Percentiles rank a stretch among this genome's conserved stretches.
Evolutionary conservation across 2,113 vertebrate genomes (phyloP).

Genomic region (Benitochromis conjunctus): DNA sequence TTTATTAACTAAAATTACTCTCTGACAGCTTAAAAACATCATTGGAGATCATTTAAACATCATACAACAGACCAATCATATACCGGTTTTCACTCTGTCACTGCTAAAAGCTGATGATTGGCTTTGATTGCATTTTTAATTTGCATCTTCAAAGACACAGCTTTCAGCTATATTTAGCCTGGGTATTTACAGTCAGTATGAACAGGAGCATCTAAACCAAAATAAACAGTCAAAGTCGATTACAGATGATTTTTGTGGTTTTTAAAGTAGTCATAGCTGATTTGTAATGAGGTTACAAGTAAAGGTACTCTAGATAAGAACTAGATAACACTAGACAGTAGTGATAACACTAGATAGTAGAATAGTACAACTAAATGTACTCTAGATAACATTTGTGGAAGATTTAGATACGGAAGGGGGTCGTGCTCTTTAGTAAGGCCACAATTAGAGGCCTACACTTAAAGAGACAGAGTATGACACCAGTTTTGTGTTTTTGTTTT

Average conservation of each 20-base stretch:
- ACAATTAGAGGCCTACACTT: background rate
- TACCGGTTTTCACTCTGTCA: background rate
- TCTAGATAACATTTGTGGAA: background rate
- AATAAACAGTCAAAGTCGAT: background rate
- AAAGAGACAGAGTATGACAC: background rate
- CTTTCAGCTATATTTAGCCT: constrained; percentile 1
- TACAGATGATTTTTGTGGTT: background rate
- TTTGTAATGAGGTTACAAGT: background rate
- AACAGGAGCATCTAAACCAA: background rate
- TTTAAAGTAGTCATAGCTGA: background rate
- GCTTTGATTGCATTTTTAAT: background rate
- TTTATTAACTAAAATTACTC: background rate
- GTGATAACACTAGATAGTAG: background rate
- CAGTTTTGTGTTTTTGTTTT: background rate
- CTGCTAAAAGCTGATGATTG: background rate
- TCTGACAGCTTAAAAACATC: background rate
- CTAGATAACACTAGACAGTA: background rate
- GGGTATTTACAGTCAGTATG: constrained; percentile 12
- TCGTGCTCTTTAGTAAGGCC: background rate
- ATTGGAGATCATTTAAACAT: background rate
- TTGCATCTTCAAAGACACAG: constrained; percentile 4
- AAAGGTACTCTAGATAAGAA: background rate
- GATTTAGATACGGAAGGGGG: background rate
- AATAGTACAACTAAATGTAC: background rate
- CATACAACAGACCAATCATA: background rate